These are phyloP conservation scores for Melitaea cinxia DNA, from an alignment of 1,140 invertebrate genomes.

Conservation along the genomic window DNA sequence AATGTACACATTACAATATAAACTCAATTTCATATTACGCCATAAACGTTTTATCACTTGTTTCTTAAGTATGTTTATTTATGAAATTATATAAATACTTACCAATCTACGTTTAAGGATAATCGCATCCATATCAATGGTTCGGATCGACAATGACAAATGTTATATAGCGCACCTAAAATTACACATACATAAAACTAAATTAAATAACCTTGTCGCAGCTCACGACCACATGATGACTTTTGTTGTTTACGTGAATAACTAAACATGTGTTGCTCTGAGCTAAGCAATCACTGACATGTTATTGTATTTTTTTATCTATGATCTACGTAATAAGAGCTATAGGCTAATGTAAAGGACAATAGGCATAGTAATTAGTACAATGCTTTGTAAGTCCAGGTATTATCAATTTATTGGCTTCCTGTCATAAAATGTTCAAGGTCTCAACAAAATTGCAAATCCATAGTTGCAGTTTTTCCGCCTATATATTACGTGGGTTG, in stretches of 20 bases:
- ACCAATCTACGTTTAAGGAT: conserved; percentile 9
- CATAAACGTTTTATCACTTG: conserved; percentile 13
- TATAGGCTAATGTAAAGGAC: conserved; percentile 5
- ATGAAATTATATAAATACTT: conserved; percentile 20
- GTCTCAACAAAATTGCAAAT: conserved; percentile 58
- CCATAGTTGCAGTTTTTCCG: conserved; percentile 61
- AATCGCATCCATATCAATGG: conserved; percentile 16
- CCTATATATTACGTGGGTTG: conserved; percentile 40
- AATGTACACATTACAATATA: conserved; percentile 10
- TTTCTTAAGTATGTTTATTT: conserved; percentile 22
- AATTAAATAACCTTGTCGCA: conserved; percentile 48
- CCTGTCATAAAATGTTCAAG: conserved; percentile 72
- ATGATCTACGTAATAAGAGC: conserved; percentile 7
- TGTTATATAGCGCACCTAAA: conserved; percentile 31
- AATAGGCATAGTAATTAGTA: conserved; percentile 51
- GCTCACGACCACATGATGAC: conserved; percentile 40
- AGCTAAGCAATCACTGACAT: not conserved
- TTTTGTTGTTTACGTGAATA: conserved; percentile 38
- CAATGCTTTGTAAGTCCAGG: conserved; percentile 61
- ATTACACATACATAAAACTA: conserved; percentile 45
- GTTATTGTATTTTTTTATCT: conserved; percentile 9
- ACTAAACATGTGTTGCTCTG: conserved; percentile 25
- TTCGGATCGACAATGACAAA: conserved; percentile 24
- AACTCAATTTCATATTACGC: conserved; percentile 11
- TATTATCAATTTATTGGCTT: conserved; percentile 76